Conservation (phyloP, 2,113 vertebrate species). For the Xiphophorus hellerii region DNA sequence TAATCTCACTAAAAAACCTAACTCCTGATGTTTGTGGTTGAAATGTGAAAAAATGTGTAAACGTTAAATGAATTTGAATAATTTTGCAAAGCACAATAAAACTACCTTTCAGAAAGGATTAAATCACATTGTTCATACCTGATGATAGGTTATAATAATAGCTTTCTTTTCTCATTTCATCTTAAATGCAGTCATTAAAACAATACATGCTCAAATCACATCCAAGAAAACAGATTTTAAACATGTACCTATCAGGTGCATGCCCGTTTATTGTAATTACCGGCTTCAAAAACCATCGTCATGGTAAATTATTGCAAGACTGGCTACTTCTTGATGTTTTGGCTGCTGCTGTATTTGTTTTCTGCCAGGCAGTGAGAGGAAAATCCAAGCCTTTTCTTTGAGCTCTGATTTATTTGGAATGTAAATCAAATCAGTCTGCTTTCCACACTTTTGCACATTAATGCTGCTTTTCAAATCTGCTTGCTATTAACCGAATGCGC, state of each 20-base stretch:
- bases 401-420: conserved; percentile 34
- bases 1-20: no score
- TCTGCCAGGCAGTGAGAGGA: conserved; percentile 28
- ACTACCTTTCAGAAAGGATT: neutral
- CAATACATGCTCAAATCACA: conserved; percentile 34
- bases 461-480: conserved; percentile 1
- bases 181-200: conserved; percentile 17
- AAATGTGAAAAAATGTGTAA: no score
- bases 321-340: conserved; percentile 38
- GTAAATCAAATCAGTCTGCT: conserved; percentile 23
- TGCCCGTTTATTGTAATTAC: neutral
- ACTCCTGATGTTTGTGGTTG: no score
- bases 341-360: conserved; percentile 14
- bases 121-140: neutral
- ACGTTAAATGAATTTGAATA: no score
- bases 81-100: no score
- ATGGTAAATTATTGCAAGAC: neutral
- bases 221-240: conserved; percentile 43
- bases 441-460: neutral
- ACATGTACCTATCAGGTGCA: conserved; percentile 2
- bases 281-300: neutral
- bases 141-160: conserved; percentile 23
- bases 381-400: conserved; percentile 20
- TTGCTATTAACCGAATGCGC: neutral
- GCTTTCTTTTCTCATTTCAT: conserved; percentile 32